phyloP scores from a whole-genome alignment of 2,797 vertebrate species.

The Falco peregrinus region DNA sequence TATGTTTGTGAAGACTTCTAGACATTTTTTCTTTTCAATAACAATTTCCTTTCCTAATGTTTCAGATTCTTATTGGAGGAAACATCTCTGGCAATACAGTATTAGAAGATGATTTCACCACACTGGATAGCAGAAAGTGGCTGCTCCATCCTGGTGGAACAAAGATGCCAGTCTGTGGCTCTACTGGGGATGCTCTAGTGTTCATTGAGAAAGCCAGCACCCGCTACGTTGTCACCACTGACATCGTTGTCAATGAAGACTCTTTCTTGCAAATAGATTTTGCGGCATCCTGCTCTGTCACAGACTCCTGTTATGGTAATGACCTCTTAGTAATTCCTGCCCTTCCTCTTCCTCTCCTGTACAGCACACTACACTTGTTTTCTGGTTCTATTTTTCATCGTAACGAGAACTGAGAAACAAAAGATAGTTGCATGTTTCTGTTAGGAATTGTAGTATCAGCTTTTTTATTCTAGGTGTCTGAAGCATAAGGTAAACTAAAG shows the following conservation, averaged over 20 bases:
- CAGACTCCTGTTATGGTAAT: constrained; percentile 97
- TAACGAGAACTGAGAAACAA: neutral
- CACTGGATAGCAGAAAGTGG: constrained; percentile 91
- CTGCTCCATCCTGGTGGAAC: constrained; percentile 96
- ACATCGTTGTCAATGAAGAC: constrained; percentile 92
- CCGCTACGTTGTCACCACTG: constrained; percentile 94
- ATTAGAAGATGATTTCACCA: constrained; percentile 94
- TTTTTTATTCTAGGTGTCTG: neutral
- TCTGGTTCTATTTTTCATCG: neutral
- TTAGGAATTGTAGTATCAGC: neutral
- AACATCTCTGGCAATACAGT: constrained; percentile 96
- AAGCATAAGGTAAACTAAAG: neutral
- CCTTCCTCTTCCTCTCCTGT: neutral
- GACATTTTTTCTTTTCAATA: neutral
- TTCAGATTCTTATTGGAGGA: constrained; percentile 95
- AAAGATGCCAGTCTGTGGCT: constrained; percentile 97
- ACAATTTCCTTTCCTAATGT: neutral
- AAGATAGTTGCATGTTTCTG: neutral
- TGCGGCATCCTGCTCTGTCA: constrained; percentile 97
- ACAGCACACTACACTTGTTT: neutral
- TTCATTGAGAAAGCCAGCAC: constrained; percentile 99
- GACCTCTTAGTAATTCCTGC: neutral
- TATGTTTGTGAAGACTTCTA: neutral
- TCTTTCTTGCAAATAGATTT: constrained; percentile 98
- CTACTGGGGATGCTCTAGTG: constrained; percentile 92